Conservation (phyloP, 2,888 invertebrate genomes). For the Willowsia nigromaculata region DNA sequence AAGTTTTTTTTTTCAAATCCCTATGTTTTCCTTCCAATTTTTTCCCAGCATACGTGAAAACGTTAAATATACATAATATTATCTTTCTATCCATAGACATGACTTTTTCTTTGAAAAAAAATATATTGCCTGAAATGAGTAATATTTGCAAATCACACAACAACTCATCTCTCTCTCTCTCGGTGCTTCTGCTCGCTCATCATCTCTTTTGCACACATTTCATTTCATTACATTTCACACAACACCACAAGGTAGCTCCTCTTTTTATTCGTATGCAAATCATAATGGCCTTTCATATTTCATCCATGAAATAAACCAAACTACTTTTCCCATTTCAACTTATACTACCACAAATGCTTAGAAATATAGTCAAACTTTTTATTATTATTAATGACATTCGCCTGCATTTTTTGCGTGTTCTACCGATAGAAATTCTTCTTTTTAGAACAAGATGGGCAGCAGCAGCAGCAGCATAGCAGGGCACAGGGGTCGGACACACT, state of each 20-base stretch:
- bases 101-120: no score
- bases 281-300: constrained; percentile 75
- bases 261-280: constrained; percentile 76
- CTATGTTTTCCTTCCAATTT: not conserved
- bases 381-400: constrained; percentile 29
- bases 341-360: not conserved
- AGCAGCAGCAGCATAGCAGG: not conserved
- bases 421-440: not conserved
- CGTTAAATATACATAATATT: not conserved
- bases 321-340: not conserved
- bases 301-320: constrained; percentile 50
- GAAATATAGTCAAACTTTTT: not conserved
- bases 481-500: constrained; percentile 7
- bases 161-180: constrained; percentile 31
- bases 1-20: not conserved
- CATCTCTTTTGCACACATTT: constrained; percentile 52
- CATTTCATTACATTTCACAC: constrained; percentile 62
- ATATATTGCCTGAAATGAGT: constrained; percentile 1
- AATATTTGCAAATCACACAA: constrained; percentile 46
- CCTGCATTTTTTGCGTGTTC: constrained; percentile 7
- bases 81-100: not conserved
- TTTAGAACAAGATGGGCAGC: not conserved
- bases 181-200: not conserved
- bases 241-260: constrained; percentile 72
- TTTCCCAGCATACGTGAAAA: constrained; percentile 26